Conservation (phyloP, 1,140 invertebrate species). For the Pogonomyrmex barbatus region DNA sequence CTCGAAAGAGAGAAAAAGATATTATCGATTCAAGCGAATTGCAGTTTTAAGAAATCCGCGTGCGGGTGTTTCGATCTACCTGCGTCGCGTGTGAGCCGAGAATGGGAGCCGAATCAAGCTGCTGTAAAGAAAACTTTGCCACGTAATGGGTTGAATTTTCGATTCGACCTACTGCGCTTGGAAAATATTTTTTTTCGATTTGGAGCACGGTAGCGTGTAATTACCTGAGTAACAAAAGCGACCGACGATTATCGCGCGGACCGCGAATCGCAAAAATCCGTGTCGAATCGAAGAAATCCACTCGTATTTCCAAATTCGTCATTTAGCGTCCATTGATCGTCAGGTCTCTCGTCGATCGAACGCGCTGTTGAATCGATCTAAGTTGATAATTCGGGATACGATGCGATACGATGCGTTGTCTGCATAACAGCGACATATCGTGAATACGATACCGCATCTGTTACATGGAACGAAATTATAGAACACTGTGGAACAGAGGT, state of each 20-base stretch:
- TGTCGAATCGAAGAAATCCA: neutral
- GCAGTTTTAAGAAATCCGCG: constrained; percentile 13
- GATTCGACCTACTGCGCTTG: constrained; percentile 35
- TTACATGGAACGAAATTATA: constrained; percentile 61
- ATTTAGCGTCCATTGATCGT: neutral
- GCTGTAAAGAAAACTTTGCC: constrained; percentile 45
- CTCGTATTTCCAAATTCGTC: neutral
- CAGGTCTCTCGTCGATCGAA: constrained; percentile 1
- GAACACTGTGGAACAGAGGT: constrained; percentile 35
- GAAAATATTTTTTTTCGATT: constrained; percentile 39
- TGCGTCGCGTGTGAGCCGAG: constrained; percentile 39
- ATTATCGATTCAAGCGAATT: constrained; percentile 13
- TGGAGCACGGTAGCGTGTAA: neutral
- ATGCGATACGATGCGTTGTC: constrained; percentile 3
- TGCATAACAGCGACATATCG: constrained; percentile 37
- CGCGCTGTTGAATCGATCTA: constrained; percentile 11
- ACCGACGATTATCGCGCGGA: neutral
- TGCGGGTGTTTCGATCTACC: constrained; percentile 27
- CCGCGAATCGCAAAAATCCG: neutral
- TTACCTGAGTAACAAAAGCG: constrained; percentile 11
- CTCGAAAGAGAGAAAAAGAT: neutral
- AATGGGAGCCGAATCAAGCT: constrained; percentile 33
- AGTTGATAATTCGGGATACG: constrained; percentile 44
- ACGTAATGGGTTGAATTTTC: constrained; percentile 44
- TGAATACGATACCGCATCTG: constrained; percentile 59